Evolutionary conservation across 2,113 vertebrate genomes (phyloP).

Genomic region (Agapornis roseicollis): DNA sequence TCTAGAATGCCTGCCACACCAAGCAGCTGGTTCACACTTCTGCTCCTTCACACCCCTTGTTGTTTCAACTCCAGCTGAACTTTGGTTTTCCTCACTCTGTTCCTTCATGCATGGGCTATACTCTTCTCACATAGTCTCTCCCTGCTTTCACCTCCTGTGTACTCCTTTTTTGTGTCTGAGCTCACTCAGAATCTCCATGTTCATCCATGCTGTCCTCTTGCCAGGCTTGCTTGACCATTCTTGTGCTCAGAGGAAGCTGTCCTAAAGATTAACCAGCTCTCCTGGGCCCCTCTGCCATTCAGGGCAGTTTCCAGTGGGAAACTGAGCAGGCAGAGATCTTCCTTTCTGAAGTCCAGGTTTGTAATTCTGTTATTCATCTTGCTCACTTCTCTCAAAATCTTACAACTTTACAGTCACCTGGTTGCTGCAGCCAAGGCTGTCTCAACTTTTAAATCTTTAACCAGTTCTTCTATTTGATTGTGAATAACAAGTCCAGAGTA

Average conservation of each 20-base stretch:
- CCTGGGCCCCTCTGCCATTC: not conserved
- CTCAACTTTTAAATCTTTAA: not conserved
- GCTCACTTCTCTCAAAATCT: not conserved
- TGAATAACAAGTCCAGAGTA: not conserved
- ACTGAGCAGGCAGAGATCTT: not conserved
- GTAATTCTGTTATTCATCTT: not conserved
- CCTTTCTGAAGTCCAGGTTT: not conserved
- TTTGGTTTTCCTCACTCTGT: not conserved
- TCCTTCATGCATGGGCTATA: not conserved
- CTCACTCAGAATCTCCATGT: not conserved
- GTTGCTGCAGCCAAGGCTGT: not conserved
- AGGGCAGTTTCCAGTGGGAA: not conserved
- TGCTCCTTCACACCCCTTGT: not conserved
- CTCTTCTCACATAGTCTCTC: not conserved
- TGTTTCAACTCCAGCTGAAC: not conserved
- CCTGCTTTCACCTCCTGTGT: not conserved
- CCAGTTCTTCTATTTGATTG: not conserved
- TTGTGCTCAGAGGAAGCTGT: not conserved
- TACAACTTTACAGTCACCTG: not conserved
- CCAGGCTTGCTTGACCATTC: fast-evolving
- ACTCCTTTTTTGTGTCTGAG: fast-evolving
- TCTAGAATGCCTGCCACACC: not conserved
- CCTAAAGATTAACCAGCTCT: not conserved
- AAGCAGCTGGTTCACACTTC: not conserved
- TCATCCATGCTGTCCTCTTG: not conserved